Conservation (phyloP, 2,113 vertebrate genomes). For the Macquaria ambigua region DNA sequence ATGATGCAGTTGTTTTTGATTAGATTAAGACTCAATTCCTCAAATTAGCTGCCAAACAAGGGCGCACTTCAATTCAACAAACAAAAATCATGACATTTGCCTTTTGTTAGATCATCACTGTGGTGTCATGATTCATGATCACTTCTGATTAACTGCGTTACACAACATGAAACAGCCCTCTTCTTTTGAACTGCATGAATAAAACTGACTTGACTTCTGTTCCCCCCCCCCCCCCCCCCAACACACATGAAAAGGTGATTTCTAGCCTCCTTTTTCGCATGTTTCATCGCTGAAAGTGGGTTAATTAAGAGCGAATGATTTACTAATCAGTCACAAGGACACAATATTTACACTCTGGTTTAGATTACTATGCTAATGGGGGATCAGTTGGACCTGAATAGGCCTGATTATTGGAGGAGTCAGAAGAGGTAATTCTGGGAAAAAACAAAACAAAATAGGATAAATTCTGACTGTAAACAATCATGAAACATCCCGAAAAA, state of each 20-base stretch:
- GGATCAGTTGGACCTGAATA: not conserved
- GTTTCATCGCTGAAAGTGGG: not conserved
- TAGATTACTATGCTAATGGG: not conserved
- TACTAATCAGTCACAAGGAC: constrained; percentile 15
- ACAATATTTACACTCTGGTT: not conserved
- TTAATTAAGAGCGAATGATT: not conserved
- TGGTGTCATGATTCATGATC: not conserved
- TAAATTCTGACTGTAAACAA: constrained; percentile 6
- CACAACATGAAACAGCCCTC: constrained; percentile 4
- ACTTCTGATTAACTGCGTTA: not conserved
- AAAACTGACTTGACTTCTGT: not conserved
- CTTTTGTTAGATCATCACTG: not conserved
- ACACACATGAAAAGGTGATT: not conserved
- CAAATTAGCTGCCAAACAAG: not conserved
- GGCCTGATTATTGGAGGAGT: not conserved
- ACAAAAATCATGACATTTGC: not conserved
- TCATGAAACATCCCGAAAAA: not conserved
- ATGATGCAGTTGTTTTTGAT: not conserved
- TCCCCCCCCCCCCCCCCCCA: not conserved
- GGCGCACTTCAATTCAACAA: not conserved
- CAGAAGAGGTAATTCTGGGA: not conserved
- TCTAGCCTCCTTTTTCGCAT: too few species aligned
- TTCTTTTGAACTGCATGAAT: not conserved
- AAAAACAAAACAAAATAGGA: not conserved
- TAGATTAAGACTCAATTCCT: not conserved